phyloP scores from a whole-genome alignment of 2,888 invertebrate species.

The Pediacus dermestoides region DNA sequence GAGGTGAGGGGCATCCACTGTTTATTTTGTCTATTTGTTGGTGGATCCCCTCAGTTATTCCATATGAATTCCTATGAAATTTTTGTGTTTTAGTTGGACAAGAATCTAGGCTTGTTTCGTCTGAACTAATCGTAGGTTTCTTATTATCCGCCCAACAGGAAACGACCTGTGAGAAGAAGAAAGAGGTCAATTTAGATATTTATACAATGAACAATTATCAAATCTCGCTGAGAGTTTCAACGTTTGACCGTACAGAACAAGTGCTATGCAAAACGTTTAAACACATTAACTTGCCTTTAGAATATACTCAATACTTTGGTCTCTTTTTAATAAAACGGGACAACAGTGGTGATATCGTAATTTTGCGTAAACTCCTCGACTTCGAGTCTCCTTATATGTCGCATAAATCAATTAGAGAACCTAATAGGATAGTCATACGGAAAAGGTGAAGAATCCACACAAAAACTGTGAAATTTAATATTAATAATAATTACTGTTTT shows the following conservation, averaged over 20 bases:
- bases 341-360: slow-evolving; percentile 65
- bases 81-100: slow-evolving; percentile 66
- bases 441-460: slow-evolving; percentile 62
- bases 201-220: slow-evolving; percentile 84
- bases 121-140: slow-evolving; percentile 81
- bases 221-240: slow-evolving; percentile 74
- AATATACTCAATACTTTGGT: slow-evolving; percentile 83
- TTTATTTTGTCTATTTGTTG: slow-evolving; percentile 2
- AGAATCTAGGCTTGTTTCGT: slow-evolving; percentile 73
- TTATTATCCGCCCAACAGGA: slow-evolving; percentile 90
- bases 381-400: slow-evolving; percentile 97
- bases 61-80: slow-evolving; percentile 5
- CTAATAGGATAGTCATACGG: slow-evolving; percentile 74
- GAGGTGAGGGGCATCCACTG: not conserved
- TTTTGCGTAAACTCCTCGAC: slow-evolving; percentile 87
- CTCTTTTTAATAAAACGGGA: slow-evolving; percentile 81
- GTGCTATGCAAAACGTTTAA: slow-evolving; percentile 79
- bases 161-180: slow-evolving; percentile 64
- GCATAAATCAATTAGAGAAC: slow-evolving; percentile 72
- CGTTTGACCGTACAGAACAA: slow-evolving; percentile 79
- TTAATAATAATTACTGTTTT: no score
- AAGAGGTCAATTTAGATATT: slow-evolving; percentile 74
- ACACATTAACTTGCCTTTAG: slow-evolving; percentile 74
- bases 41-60: not conserved
- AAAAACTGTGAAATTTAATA: slow-evolving; percentile 2